Percentiles rank a stretch among this genome's conserved stretches.
Evolutionary conservation across 2,797 vertebrate genomes (phyloP).

Genomic region (Oophaga sylvatica): DNA sequence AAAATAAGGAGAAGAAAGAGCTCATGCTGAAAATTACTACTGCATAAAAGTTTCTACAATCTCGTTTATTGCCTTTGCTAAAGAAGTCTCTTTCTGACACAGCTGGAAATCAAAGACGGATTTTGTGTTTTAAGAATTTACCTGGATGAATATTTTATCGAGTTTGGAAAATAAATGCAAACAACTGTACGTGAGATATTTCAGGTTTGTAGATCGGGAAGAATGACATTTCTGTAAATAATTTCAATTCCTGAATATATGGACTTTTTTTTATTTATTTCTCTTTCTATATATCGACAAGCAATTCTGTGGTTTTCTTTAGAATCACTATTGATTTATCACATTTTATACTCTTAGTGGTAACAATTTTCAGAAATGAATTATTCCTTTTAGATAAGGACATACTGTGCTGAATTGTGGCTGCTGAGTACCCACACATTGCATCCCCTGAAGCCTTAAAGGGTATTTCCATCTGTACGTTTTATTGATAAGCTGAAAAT

Average conservation of each 20-base stretch:
- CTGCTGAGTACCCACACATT: too few species aligned
- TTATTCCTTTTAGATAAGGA: not conserved
- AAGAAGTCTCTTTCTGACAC: not conserved
- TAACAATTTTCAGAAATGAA: not conserved
- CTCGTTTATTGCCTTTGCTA: not conserved
- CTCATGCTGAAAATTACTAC: constrained; percentile 19
- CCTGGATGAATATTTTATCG: constrained; percentile 2
- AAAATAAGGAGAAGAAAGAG: not conserved
- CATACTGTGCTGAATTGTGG: too few species aligned
- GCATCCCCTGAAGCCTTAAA: too few species aligned
- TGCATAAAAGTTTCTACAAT: constrained; percentile 28
- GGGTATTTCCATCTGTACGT: too few species aligned
- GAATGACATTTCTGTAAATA: not conserved
- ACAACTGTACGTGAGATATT: not conserved
- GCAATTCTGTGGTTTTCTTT: not conserved
- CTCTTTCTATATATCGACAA: not conserved
- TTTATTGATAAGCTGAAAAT: too few species aligned
- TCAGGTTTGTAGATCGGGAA: not conserved
- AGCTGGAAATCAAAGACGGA: not conserved
- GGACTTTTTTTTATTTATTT: not conserved
- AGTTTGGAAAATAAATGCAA: not conserved
- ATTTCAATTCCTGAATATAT: not conserved
- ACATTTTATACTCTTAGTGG: not conserved
- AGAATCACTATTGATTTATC: not conserved
- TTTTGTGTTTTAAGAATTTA: not conserved